Evolutionary conservation across 2,888 invertebrate species (phyloP).

Genomic region (Diaphora mendica): DNA sequence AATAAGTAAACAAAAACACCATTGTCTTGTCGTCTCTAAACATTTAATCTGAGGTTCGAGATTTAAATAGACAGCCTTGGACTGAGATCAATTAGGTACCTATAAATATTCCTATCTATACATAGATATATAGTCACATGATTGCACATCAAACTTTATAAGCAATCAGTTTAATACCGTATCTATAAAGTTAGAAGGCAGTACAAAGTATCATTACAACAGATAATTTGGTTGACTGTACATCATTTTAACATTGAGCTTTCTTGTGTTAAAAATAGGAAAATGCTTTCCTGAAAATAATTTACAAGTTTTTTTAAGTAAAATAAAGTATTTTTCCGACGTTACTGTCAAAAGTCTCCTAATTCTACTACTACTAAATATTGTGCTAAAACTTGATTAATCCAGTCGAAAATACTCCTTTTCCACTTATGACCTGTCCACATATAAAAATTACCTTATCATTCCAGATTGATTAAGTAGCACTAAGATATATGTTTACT

Average conservation of each 20-base stretch:
- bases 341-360: not conserved
- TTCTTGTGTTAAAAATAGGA: not conserved
- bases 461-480: no score
- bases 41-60: not conserved
- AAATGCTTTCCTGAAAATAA: no score
- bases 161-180: not conserved
- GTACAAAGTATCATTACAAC: not conserved
- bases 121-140: not conserved
- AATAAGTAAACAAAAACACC: constrained; percentile 12
- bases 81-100: not conserved
- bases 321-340: not conserved
- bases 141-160: not conserved
- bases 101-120: not conserved
- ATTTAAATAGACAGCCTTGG: not conserved
- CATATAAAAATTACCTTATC: no score
- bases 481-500: no score
- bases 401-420: no score
- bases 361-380: not conserved
- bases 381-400: no score
- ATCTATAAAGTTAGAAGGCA: not conserved
- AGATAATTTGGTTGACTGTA: not conserved
- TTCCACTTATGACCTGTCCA: no score
- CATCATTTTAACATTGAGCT: not conserved
- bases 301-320: not conserved
- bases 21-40: constrained; percentile 10